A percentile compares a stretch with the other conserved stretches of the same genome.
Conservation (phyloP, 2,888 invertebrate genomes). For the Pyrocoelia pectoralis region DNA sequence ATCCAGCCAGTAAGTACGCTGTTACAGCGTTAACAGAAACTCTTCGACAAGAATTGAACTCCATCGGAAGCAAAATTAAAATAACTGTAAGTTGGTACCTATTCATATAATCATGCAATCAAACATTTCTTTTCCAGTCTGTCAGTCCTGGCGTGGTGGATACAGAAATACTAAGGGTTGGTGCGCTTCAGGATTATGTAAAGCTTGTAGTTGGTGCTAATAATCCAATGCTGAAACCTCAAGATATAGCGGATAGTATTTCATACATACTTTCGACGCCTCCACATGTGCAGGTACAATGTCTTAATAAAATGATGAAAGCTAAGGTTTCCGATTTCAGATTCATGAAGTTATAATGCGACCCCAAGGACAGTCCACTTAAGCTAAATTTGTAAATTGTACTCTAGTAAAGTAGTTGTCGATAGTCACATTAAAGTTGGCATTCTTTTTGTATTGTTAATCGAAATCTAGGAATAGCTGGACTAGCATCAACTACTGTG, state of each 20-base stretch:
- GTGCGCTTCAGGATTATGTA: no score
- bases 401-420: no score
- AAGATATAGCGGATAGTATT: conserved; percentile 70
- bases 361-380: no score
- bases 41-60: conserved; percentile 39
- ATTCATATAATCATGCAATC: no score
- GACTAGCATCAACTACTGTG: no score
- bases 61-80: conserved; percentile 39
- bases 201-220: conserved; percentile 37
- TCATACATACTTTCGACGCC: conserved; percentile 69
- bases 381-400: no score
- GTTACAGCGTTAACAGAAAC: conserved; percentile 41
- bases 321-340: not conserved
- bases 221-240: conserved; percentile 61
- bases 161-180: no score
- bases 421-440: no score
- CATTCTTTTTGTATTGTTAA: no score
- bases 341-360: not conserved
- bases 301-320: not conserved
- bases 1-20: conserved; percentile 41
- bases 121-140: no score
- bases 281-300: conserved; percentile 64
- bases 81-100: conserved; percentile 44
- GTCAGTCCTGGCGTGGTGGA: no score
- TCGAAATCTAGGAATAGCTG: no score